Evolutionary conservation across 2,888 invertebrate genomes (phyloP).

Genomic region (Leucozona laternaria): DNA sequence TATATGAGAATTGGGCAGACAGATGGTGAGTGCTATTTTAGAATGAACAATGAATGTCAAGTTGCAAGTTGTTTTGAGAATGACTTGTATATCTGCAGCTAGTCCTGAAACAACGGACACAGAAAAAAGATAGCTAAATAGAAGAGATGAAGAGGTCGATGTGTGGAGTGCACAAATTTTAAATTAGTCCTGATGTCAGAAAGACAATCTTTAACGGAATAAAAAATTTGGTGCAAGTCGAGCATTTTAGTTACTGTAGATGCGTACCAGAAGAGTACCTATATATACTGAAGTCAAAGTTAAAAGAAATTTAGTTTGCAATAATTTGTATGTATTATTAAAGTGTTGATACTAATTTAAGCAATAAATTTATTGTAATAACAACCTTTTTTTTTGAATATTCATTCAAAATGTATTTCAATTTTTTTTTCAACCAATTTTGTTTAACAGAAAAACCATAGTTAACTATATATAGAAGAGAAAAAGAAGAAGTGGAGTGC

Average conservation of each 20-base stretch:
- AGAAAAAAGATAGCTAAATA: neutral
- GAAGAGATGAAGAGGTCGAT: neutral
- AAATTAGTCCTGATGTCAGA: neutral
- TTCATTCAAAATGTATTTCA: too few relatives aligned
- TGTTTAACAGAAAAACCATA: too few relatives aligned
- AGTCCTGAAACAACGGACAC: neutral
- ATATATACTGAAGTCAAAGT: too few relatives aligned
- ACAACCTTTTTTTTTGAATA: too few relatives aligned
- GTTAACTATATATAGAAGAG: too few relatives aligned
- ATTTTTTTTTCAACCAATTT: too few relatives aligned
- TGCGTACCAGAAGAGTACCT: too few relatives aligned
- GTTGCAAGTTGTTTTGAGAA: constrained; percentile 31
- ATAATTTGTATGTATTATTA: too few relatives aligned
- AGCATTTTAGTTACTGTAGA: neutral
- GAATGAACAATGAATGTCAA: constrained; percentile 35
- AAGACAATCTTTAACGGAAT: neutral
- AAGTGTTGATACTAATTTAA: too few relatives aligned
- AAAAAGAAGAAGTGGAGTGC: too few relatives aligned
- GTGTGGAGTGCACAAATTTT: neutral
- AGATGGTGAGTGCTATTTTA: constrained; percentile 27
- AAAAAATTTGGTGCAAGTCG: neutral
- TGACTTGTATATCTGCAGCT: constrained; percentile 22
- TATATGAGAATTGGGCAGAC: constrained; percentile 14
- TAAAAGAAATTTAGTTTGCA: too few relatives aligned
- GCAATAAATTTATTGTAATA: too few relatives aligned